Evolutionary conservation across 2,888 invertebrate genomes (phyloP).

Genomic region (Girardia tigrina): DNA sequence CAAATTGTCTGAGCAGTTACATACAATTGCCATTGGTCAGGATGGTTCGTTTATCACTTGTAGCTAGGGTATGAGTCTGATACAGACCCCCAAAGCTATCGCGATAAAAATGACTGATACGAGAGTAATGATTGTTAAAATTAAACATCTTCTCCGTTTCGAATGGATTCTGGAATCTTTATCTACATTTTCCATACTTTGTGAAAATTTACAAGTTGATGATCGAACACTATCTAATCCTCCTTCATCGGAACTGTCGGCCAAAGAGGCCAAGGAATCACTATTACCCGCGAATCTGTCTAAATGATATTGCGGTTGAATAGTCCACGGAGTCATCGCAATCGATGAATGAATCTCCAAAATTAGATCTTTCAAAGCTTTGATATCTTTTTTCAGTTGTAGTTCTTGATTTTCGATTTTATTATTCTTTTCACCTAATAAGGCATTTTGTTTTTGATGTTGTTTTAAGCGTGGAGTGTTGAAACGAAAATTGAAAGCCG

Average conservation of each 20-base stretch:
- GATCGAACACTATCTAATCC: not conserved
- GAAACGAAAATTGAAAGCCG: slow-evolving; percentile 14
- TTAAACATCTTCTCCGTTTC: not conserved
- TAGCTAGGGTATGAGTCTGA: not conserved
- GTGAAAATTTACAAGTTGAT: not conserved
- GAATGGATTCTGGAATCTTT: not conserved
- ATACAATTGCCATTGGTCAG: not conserved
- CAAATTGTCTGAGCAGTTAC: slow-evolving; percentile 18
- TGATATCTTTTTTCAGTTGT: slow-evolving; percentile 20
- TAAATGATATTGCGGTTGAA: slow-evolving; percentile 17
- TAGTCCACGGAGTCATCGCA: slow-evolving; percentile 24
- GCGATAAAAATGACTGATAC: slow-evolving; percentile 9
- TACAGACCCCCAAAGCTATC: not conserved
- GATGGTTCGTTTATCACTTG: not conserved
- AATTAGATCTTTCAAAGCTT: slow-evolving; percentile 17
- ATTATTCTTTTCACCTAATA: not conserved
- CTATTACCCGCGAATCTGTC: not conserved
- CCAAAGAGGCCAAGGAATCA: slow-evolving; percentile 18
- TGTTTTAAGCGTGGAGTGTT: not conserved
- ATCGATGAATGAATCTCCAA: slow-evolving; percentile 27
- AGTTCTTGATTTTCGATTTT: not conserved
- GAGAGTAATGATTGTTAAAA: not conserved
- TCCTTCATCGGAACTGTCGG: slow-evolving; percentile 1
- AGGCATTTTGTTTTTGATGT: not conserved
- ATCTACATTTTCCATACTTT: not conserved